These are phyloP conservation scores for Rutilus rutilus DNA, from an alignment of 2,113 vertebrate species.

Conservation along the genomic window DNA sequence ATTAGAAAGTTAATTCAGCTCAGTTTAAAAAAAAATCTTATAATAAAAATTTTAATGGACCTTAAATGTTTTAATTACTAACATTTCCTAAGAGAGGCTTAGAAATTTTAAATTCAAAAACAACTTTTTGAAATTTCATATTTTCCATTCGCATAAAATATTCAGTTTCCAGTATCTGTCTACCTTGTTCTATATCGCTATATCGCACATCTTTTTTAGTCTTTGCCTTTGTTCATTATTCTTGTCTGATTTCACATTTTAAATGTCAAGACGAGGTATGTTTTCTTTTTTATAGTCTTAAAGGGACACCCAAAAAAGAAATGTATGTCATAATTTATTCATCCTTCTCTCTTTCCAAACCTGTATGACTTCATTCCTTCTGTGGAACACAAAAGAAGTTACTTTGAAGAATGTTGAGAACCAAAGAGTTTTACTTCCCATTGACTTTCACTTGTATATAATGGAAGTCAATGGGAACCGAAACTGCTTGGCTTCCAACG, in stretches of 20 bases:
- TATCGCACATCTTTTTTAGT: constrained; percentile 11
- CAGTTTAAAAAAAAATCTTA: neutral
- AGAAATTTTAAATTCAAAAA: neutral
- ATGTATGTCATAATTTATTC: neutral
- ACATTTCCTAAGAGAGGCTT: neutral
- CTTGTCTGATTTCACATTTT: neutral
- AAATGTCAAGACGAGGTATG: neutral
- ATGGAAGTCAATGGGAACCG: neutral
- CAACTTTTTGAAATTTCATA: neutral
- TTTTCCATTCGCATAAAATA: neutral
- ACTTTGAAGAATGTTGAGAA: neutral
- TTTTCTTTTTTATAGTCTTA: neutral
- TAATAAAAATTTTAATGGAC: neutral
- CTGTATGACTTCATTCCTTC: no score
- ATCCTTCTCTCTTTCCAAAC: neutral
- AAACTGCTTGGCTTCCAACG: no score
- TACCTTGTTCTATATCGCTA: neutral
- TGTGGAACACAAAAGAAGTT: no score
- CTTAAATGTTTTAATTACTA: neutral
- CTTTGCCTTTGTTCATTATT: constrained; percentile 11
- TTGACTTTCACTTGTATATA: no score
- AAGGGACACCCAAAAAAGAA: neutral
- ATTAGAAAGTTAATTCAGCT: neutral
- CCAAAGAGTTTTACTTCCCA: neutral
- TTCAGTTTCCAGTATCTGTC: neutral